phyloP scores from a whole-genome alignment of 2,888 invertebrate genomes.

The Hoplodrina blanda region DNA sequence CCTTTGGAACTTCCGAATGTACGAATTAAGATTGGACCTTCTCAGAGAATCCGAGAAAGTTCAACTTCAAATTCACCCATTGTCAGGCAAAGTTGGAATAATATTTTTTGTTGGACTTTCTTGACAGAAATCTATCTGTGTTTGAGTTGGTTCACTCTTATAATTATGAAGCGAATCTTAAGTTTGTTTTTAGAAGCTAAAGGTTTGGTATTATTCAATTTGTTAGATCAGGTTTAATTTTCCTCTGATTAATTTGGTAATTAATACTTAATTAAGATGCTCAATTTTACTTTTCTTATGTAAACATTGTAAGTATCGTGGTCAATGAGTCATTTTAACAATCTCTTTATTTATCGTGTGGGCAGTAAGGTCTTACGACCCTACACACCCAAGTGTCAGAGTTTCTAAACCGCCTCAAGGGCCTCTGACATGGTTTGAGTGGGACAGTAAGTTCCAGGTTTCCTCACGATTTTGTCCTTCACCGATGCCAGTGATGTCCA shows the following conservation, averaged over 20 bases:
- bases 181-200: conserved; percentile 30
- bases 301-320: background rate
- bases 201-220: conserved; percentile 24
- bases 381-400: too few species aligned
- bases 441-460: too few species aligned
- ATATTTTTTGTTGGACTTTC: conserved; percentile 52
- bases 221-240: conserved; percentile 8
- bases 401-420: too few species aligned
- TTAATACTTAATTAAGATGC: conserved; percentile 19
- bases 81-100: conserved; percentile 44
- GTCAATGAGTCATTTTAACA: background rate
- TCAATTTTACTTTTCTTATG: conserved; percentile 9
- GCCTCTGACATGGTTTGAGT: too few species aligned
- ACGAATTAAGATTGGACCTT: conserved; percentile 60
- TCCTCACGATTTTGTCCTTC: too few species aligned
- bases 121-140: conserved; percentile 29
- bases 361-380: too few species aligned
- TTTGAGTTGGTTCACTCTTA: conserved; percentile 39
- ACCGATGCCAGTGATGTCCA: too few species aligned
- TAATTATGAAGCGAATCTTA: conserved; percentile 39
- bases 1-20: conserved; percentile 58
- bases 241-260: conserved; percentile 10
- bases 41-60: conserved; percentile 43
- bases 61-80: conserved; percentile 50
- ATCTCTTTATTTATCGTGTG: too few species aligned